Evolutionary conservation across 2,888 invertebrate species (phyloP).

Genomic region (Cheilosia urbana): DNA sequence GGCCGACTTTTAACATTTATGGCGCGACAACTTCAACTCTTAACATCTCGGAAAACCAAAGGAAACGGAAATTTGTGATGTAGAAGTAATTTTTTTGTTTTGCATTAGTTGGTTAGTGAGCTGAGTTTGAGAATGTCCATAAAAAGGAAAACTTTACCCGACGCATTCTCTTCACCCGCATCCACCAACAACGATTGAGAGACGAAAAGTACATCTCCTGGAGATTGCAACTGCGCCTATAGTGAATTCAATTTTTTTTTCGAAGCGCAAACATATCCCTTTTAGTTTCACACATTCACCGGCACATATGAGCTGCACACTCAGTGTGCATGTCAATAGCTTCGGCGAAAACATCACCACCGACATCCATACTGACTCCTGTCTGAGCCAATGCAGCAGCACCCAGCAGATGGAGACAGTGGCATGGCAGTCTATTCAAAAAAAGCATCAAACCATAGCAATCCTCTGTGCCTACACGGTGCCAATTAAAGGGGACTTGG

Average conservation of each 20-base stretch:
- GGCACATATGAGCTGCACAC: constrained; percentile 61
- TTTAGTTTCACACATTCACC: constrained; percentile 57
- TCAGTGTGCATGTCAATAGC: constrained; percentile 72
- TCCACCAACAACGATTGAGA: neutral
- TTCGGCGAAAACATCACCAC: constrained; percentile 66
- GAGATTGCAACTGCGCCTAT: constrained; percentile 30
- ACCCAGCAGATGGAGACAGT: constrained; percentile 55
- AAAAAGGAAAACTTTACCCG: too few species aligned
- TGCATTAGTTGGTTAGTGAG: too few species aligned
- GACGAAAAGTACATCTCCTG: constrained; percentile 44
- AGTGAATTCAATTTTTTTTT: constrained; percentile 20
- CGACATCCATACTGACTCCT: constrained; percentile 61
- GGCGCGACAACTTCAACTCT: too few species aligned
- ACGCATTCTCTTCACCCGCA: neutral
- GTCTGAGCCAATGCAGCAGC: constrained; percentile 61
- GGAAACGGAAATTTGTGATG: too few species aligned
- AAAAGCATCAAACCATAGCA: constrained; percentile 63
- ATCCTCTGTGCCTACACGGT: constrained; percentile 72
- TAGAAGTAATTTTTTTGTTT: too few species aligned
- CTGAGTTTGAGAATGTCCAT: too few species aligned
- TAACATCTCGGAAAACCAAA: too few species aligned
- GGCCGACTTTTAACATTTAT: too few species aligned
- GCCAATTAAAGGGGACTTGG: constrained; percentile 76
- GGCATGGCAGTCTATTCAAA: constrained; percentile 49
- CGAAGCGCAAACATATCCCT: constrained; percentile 40